Base-by-base conservation (phyloP, 1,140 invertebrate genomes). In the Lasioglossum baleicum region DNA sequence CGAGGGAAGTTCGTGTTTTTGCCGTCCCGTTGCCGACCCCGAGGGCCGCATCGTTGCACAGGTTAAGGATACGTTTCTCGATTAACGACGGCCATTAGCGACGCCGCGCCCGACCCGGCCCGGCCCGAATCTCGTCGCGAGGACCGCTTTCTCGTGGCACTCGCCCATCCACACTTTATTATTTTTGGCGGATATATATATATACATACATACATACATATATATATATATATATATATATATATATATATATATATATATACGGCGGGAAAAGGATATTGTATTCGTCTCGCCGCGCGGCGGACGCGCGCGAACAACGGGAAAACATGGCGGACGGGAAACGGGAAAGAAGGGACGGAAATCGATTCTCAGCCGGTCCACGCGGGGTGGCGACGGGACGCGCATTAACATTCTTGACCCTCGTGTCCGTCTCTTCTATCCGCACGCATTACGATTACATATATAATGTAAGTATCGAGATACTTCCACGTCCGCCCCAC, bases 401-500 rank as follows among this genome's bases (percentile, higher is more conserved):
- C 22, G 44, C 44, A 48, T 48, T 48, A 48, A 48, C 44, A 26
- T 69, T 85, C 56, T 72, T 80, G 53, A n/a, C 70, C 81, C 81
- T 83, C 81, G 77, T 35, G 35, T 81, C 83, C 77, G 81, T 83
- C 84, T 85, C 81, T 78, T 82, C 66, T 40, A 53, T 74, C 56
- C 63, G 81, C 76, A 74, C 75, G 80, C 71, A 75, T 73, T 72
- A 73, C 15, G 51, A 73, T 64, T 71, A 64, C 40, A 64, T 17
- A 35, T 78, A 76, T 75, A 76, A 81, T 77, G 74, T 85, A 83
- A 83, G 76, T 83, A 86, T 83, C 69, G 76, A 85, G 75, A 86
- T 74, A 87, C 82, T 87, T 83, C 78, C 78, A 86, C 84, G 81
- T 87, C 85, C 84, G 84, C 84, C 85, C 84, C 75, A 87, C 63